Evolutionary conservation across 1,140 invertebrate genomes (phyloP).

Genomic region (Meloidogyne hapla): DNA sequence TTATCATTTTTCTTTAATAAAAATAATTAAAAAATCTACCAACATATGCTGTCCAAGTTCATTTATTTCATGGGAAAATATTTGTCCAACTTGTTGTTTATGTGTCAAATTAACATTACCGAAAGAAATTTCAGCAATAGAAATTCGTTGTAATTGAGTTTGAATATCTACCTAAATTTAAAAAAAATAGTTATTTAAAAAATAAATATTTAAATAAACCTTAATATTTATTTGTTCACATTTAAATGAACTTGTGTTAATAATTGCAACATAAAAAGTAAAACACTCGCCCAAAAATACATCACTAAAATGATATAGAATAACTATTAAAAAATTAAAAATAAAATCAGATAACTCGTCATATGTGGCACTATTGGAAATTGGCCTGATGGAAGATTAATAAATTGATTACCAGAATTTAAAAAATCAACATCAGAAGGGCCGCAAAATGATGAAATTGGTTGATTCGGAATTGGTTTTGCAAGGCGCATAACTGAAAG

Average conservation of each 20-base stretch:
- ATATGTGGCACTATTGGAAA: slow-evolving; percentile 89
- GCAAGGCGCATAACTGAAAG: slow-evolving; percentile 88
- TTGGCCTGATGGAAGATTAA: slow-evolving; percentile 75
- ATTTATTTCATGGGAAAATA: slow-evolving; percentile 96
- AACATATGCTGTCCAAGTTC: slow-evolving; percentile 94
- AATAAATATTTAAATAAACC: slow-evolving; percentile 65
- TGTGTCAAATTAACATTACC: slow-evolving; percentile 72
- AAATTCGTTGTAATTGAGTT: slow-evolving; percentile 81
- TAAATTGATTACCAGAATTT: slow-evolving; percentile 76
- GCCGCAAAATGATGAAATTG: slow-evolving; percentile 78
- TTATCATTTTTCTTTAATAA: too few relatives aligned
- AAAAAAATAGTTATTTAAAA: not conserved
- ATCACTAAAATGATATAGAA: slow-evolving; percentile 70
- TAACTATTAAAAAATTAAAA: slow-evolving; percentile 19
- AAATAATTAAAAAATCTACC: slow-evolving; percentile 57
- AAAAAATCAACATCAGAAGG: slow-evolving; percentile 75
- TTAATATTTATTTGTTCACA: slow-evolving; percentile 78
- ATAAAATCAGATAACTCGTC: slow-evolving; percentile 74
- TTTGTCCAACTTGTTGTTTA: slow-evolving; percentile 85
- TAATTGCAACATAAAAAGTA: slow-evolving; percentile 92
- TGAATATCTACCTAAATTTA: slow-evolving; percentile 80
- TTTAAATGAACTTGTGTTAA: slow-evolving; percentile 82
- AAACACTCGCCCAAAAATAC: slow-evolving; percentile 92
- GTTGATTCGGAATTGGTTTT: slow-evolving; percentile 78
- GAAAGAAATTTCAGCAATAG: slow-evolving; percentile 69